Evolutionary conservation across 1,140 invertebrate species (phyloP), one percentile per base, ranked within the genome.

Genomic region (Drosophila arizonae): DNA sequence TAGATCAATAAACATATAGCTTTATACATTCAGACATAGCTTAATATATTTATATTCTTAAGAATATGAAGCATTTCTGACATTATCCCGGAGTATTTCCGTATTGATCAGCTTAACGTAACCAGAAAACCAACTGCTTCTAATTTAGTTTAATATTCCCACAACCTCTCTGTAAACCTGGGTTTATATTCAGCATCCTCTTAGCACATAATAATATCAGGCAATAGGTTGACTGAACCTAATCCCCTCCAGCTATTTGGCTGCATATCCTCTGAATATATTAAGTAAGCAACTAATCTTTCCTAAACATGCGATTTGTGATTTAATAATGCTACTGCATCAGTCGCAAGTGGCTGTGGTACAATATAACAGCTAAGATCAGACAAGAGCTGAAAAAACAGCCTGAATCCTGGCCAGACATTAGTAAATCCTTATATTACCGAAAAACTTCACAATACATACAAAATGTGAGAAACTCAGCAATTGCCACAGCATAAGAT

Each of bases 381-480:
- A 11, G 4, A 21, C 13, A 46, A 36, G 11, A 36, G 13, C 17
- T 13, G 8, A 39, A 48, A 54, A 55, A 24, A 15, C 4, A 11
- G 3, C 9, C 26, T 41, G 10, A 70, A 81, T 70, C 62, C 52
- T 63, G 36, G 3, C 58, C 21, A 63, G 30, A 26, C 48, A 46
- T 15, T 0, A 9, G 21, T n/a, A 6, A 24, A 36, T 54, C 6
- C 10, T 52, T 21, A 26, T 9, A 67, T 13, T 4, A 21, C 26
- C 4, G 4, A 21, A 30, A 52, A 36, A n/a, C 11, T 33, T 6
- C 11, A 63, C 66, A 21, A 4, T 5, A 0, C 41, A 0, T 9
- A 0, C 4, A 28, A 48, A 24, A 17, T 41, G 39, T 41, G 28
- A 3, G n/a, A 46, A 9, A 17, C 11, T 21, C 6, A 30, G 43